Conservation (phyloP, 2,113 vertebrate genomes). For the Chaenocephalus aceratus region DNA sequence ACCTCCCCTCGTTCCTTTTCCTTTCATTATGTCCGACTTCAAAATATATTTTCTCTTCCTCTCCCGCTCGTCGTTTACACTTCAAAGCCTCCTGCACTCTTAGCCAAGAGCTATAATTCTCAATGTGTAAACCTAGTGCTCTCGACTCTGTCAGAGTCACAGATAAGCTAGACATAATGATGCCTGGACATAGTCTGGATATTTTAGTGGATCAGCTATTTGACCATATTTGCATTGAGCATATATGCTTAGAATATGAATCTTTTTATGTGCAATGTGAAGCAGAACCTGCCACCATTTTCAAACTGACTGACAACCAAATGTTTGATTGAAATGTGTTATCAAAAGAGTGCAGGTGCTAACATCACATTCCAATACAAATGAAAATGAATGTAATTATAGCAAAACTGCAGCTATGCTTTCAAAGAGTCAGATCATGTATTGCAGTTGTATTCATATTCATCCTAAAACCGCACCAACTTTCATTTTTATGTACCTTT, state of each 20-base stretch:
- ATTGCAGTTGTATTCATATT: neutral
- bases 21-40: constrained; percentile 27
- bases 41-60: constrained; percentile 7
- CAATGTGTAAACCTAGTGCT: constrained; percentile 51
- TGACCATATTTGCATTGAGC: neutral
- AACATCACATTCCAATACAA: neutral
- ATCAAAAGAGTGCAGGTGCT: constrained; percentile 1
- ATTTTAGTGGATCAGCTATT: neutral
- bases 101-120: constrained; percentile 33
- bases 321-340: neutral
- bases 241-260: neutral
- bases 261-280: neutral
- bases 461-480: neutral
- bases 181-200: neutral
- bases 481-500: neutral
- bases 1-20: neutral
- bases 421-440: neutral
- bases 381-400: neutral
- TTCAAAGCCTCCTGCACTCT: constrained; percentile 52
- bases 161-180: constrained; percentile 26
- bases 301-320: neutral
- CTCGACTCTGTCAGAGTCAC: constrained; percentile 30
- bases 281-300: neutral
- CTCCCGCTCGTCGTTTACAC: constrained; percentile 28
- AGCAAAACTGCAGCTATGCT: neutral